phyloP scores from a whole-genome alignment of 1,140 invertebrate species.

The Drosophila sturtevanti region DNA sequence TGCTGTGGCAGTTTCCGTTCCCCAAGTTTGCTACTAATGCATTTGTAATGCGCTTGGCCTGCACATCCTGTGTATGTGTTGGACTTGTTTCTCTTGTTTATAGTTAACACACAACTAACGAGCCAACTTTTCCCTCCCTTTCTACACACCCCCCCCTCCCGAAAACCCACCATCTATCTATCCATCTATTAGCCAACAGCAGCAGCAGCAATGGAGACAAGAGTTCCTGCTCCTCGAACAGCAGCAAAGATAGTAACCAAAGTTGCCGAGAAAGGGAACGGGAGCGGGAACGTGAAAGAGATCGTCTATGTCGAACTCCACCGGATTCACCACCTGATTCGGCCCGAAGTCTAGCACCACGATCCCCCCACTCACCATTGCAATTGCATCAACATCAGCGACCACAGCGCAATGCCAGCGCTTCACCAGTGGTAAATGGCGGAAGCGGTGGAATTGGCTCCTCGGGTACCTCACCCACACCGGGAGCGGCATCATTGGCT shows the following conservation, averaged over 20 bases:
- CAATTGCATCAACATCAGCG: constrained; percentile 55
- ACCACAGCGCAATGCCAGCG: constrained; percentile 59
- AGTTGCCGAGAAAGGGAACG: constrained; percentile 47
- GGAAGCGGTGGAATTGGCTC: constrained; percentile 73
- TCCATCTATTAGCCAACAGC: constrained; percentile 47
- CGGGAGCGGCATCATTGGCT: constrained; percentile 52
- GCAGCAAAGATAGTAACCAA: constrained; percentile 57
- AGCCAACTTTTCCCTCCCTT: constrained; percentile 19
- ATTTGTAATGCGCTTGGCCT: constrained; percentile 75
- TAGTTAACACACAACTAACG: constrained; percentile 59
- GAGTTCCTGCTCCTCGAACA: constrained; percentile 53
- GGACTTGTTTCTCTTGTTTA: constrained; percentile 61
- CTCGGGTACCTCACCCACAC: constrained; percentile 73
- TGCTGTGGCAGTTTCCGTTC: constrained; percentile 36
- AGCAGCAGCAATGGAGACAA: constrained; percentile 58
- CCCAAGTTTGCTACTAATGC: constrained; percentile 52
- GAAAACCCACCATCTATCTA: neutral
- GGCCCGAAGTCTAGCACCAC: constrained; percentile 81
- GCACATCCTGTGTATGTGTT: constrained; percentile 63
- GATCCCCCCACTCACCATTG: constrained; percentile 82
- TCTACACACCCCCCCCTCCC: neutral
- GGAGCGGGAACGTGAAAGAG: constrained; percentile 49
- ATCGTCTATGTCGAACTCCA: constrained; percentile 68
- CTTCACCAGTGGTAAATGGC: constrained; percentile 66
- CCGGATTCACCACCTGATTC: constrained; percentile 84